Base-by-base conservation (phyloP, 2,888 invertebrate species). In the Lasioglossum morio region DNA sequence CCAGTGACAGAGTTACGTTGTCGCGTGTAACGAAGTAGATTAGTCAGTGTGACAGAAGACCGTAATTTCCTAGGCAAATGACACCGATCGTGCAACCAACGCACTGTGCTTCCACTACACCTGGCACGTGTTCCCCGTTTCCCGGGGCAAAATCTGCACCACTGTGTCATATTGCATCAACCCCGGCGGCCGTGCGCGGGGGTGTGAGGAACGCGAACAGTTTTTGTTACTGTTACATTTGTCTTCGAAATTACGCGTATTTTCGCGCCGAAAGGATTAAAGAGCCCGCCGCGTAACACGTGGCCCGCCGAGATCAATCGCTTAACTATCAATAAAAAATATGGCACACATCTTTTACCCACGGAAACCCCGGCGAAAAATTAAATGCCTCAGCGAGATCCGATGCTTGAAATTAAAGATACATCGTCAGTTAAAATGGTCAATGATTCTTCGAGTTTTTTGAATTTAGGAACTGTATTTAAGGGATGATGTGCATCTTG, bases 1-100 rank as follows among this genome's bases (percentile, higher is more conserved):
- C 91, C 90, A 90, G 92, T 94, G 93, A 94, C 93, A 91, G 92
- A 94, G 93, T 91, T 92, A 91, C 92, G 91, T 93, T 93, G 93
- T 94, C 94, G 92, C 88, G 88, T 91, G 92, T 94, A 94, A 94
- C 93, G 94, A 94, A 94, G 93, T 92, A 92, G 92, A 94, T 94
- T 94, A 94, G 93, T 94, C 92, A 93, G 92, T 89, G 92, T 94
- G 94, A 94, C 93, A 91, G 93, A 94, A 92, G 91, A 92, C 92
- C 90, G 93, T 93, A 94, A 94, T 94, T 94, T 91, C 92, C 93
- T 91, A 92, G 92, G 93, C 92, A 94, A 94, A 94, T 94, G 93
- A 94, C 92, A 92, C 93, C 93, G 92, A 93, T 93, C 91, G 93
- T 91, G 91, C 92, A 93, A 93, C 94, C 92, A 93, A 93, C 93